Evolutionary conservation across 1,140 invertebrate genomes (phyloP), one percentile per base, ranked within the genome.

Genomic region (Piezodorus guildinii): DNA sequence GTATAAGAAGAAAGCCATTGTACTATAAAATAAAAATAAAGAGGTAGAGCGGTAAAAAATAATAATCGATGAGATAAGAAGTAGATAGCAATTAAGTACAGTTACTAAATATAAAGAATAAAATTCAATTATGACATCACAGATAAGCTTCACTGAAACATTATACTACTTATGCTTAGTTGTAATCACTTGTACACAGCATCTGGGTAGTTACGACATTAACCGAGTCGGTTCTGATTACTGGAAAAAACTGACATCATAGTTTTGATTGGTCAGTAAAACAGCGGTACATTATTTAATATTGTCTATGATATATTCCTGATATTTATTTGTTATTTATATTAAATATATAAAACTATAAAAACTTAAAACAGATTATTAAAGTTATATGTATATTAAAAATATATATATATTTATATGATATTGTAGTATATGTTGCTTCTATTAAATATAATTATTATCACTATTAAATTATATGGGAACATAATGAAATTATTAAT

Each of bases 281-380:
- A 21, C 23, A 16, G 46, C 5, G n/a, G 23, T 23, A 23, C 52
- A 56, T 56, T 56, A 25, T 56, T 56, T 23, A 16, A 56, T 56
- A 56, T 56, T 56, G 52, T 56, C 52, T 56, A 56, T 56, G 52
- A 56, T 56, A 56, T 56, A 56, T 56, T 56, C 52, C 54, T 65
- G 27, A 49, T 62, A 62, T 52, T 60, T 60, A 39, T 49, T 58
- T 66, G 63, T 66, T 66, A 60, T 66, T 60, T 62, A 58, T 62
- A 66, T 60, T 62, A 63, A 34, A 43, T 63, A 66, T 65, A 65
- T 66, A 66, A 66, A 66, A 66, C 65, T 66, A 66, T 66, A 66
- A 66, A 62, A 66, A 66, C 65, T 56, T 63, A 66, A 66, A 66
- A 66, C 65, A 66, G 65, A 58, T 66, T 34, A 59, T 66, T 66